Conservation (phyloP, 2,113 vertebrate genomes). For the Leptocoma aspasia region DNA sequence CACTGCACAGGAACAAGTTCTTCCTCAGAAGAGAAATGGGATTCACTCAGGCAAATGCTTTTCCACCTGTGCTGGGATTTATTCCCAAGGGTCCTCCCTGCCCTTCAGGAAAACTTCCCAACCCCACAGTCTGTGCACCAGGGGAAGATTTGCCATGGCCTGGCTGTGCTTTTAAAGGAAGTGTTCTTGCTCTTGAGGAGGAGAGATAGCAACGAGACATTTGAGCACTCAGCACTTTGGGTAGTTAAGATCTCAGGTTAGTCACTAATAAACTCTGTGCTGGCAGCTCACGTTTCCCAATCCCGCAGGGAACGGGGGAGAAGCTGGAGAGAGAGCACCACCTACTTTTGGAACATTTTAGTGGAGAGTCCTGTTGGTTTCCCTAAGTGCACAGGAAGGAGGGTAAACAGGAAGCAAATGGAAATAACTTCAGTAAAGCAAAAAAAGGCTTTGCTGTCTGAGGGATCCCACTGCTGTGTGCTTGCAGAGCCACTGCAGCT, state of each 20-base stretch:
- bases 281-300: not conserved
- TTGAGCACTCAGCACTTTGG: not conserved
- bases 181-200: not conserved
- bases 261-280: not conserved
- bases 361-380: not conserved
- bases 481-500: not conserved
- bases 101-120: not conserved
- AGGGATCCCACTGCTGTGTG: not conserved
- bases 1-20: not conserved
- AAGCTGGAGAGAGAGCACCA: slow-evolving; percentile 32
- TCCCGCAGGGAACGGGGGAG: not conserved
- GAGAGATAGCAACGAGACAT: not conserved
- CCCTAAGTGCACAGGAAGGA: not conserved
- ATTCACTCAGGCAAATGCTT: not conserved
- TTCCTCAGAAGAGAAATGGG: not conserved
- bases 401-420: not conserved
- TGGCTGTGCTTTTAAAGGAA: not conserved
- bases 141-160: not conserved
- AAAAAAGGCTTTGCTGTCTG: not conserved
- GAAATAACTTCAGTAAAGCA: not conserved
- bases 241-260: not conserved
- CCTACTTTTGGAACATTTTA: not conserved
- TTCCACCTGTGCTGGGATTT: not conserved
- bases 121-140: not conserved
- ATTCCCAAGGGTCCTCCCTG: not conserved